These are phyloP conservation scores for Drosophila orena DNA, from an alignment of 1,140 invertebrate species.

Conservation along the genomic window DNA sequence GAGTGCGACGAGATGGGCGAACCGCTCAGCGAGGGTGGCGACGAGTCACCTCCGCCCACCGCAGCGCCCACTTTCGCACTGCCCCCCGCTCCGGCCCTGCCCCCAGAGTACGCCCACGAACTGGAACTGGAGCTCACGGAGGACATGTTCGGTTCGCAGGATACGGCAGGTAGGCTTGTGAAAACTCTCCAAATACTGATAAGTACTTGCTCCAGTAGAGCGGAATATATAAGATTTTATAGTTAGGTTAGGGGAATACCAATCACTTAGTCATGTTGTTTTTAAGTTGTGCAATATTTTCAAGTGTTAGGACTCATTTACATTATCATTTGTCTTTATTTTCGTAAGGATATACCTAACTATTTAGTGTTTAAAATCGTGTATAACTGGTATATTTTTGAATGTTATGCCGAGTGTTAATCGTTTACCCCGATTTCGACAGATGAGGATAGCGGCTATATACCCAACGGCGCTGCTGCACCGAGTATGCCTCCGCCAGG, in stretches of 20 bases:
- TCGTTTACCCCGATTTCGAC: background rate
- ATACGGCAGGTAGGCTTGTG: conserved; percentile 56
- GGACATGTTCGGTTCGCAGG: conserved; percentile 81
- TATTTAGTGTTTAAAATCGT: no score
- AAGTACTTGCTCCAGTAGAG: no score
- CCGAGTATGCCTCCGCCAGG: conserved; percentile 83
- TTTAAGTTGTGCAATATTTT: no score
- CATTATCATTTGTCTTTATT: no score
- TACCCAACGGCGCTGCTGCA: conserved; percentile 73
- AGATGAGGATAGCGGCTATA: conserved; percentile 81
- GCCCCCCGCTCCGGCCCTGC: conserved; percentile 90
- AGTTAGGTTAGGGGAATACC: no score
- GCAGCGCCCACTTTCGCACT: conserved; percentile 87
- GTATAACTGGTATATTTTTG: no score
- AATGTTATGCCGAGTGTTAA: no score
- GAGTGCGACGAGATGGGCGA: conserved; percentile 93
- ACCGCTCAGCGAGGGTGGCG: conserved; percentile 89
- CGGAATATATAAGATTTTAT: no score
- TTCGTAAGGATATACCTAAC: no score
- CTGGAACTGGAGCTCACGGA: conserved; percentile 71
- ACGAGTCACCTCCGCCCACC: conserved; percentile 90
- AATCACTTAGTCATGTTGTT: no score
- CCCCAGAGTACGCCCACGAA: conserved; percentile 81
- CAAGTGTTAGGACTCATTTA: no score
- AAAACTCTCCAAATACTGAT: background rate